Evolutionary conservation across 2,113 vertebrate species (phyloP).

Genomic region (Phaethornis superciliosus): DNA sequence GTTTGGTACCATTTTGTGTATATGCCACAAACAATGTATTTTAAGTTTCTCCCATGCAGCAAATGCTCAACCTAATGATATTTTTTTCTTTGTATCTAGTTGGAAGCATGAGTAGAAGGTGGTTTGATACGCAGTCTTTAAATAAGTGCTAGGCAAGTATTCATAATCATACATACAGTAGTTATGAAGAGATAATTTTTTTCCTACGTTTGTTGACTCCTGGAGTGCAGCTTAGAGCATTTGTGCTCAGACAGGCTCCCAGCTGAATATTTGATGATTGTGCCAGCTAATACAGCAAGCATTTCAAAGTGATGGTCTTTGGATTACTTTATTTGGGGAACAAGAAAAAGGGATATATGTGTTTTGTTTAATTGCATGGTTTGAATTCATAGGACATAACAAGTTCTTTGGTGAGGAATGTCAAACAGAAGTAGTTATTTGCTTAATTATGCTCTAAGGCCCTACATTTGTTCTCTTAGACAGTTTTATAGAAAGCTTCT

Average conservation of each 20-base stretch:
- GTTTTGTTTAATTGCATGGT: slow-evolving; percentile 29
- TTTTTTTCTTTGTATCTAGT: not conserved
- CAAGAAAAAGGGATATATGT: not conserved
- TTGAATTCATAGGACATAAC: slow-evolving; percentile 14
- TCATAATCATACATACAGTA: not conserved
- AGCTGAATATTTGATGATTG: not conserved
- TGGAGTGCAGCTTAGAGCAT: not conserved
- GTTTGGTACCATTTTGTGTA: not conserved
- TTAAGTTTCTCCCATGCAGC: not conserved
- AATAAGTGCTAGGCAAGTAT: not conserved
- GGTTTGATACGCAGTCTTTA: not conserved
- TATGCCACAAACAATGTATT: not conserved
- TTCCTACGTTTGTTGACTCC: not conserved
- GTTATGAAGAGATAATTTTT: not conserved
- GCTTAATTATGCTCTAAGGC: slow-evolving; percentile 32
- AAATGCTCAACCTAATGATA: not conserved
- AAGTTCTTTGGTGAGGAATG: not conserved
- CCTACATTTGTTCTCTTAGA: not conserved
- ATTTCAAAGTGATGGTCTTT: not conserved
- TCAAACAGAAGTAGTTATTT: slow-evolving; percentile 26
- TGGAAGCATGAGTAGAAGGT: not conserved
- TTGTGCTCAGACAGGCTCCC: not conserved
- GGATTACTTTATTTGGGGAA: not conserved
- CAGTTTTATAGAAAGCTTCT: not conserved
- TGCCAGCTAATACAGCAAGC: not conserved